Evolutionary conservation across 2,888 invertebrate genomes (phyloP).

Genomic region (Tinea semifulvella): DNA sequence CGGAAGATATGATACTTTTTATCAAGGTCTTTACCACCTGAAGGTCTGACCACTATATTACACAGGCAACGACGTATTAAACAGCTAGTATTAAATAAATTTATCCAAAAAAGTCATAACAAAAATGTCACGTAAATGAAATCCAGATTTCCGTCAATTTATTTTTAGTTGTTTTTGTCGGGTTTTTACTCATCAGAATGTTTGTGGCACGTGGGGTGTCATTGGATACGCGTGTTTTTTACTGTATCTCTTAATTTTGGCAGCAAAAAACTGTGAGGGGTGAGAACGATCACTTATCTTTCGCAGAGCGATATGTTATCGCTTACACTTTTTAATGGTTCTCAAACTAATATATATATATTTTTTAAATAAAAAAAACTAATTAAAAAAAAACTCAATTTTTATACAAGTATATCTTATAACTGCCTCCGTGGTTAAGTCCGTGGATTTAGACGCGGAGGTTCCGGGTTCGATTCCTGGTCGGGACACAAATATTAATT

Average conservation of each 20-base stretch:
- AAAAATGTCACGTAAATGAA: slow-evolving; percentile 62
- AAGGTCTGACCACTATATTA: too few relatives aligned
- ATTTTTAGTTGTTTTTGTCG: slow-evolving; percentile 13
- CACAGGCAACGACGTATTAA: too few relatives aligned
- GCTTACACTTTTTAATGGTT: slow-evolving; percentile 25
- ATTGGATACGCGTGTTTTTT: slow-evolving; percentile 36
- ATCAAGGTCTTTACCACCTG: too few relatives aligned
- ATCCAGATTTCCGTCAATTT: slow-evolving; percentile 38
- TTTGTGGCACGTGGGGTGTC: slow-evolving; percentile 29
- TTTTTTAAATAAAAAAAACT: too few relatives aligned
- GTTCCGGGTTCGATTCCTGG: too few relatives aligned
- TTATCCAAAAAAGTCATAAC: slow-evolving; percentile 44
- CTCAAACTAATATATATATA: slow-evolving; percentile 32
- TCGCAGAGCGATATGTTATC: slow-evolving; percentile 57
- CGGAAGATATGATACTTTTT: too few relatives aligned
- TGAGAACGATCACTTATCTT: slow-evolving; percentile 47
- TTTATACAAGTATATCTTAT: too few relatives aligned
- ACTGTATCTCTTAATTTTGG: slow-evolving; percentile 37
- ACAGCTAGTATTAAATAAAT: too few relatives aligned
- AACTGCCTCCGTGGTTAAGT: too few relatives aligned
- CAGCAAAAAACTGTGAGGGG: slow-evolving; percentile 36
- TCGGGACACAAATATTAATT: too few relatives aligned
- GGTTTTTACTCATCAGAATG: slow-evolving; percentile 14
- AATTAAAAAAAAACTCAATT: too few relatives aligned
- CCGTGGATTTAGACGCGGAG: too few relatives aligned